phyloP scores from a whole-genome alignment of 2,113 vertebrate species.

The Rattus rattus region DNA sequence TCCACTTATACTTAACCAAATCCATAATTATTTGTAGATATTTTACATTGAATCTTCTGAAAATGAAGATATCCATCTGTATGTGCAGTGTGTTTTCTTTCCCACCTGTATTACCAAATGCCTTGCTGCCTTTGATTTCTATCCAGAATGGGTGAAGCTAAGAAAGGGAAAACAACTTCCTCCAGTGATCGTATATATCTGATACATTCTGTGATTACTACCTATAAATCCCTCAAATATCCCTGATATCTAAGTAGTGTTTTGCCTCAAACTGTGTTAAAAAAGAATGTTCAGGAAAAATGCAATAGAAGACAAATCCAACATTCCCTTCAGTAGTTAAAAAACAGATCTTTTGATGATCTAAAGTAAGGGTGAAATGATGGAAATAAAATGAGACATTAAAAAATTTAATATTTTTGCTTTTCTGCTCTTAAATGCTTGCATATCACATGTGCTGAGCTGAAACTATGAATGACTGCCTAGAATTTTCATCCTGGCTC shows the following conservation, averaged over 20 bases:
- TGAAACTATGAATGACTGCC: background rate
- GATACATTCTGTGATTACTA: background rate
- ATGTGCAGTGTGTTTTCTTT: background rate
- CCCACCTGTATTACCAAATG: background rate
- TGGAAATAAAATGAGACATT: background rate
- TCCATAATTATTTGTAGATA: background rate
- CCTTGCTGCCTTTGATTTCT: background rate
- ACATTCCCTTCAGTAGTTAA: background rate
- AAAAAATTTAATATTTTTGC: background rate
- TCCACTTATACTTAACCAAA: background rate
- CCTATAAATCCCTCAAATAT: background rate
- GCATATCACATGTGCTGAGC: too few relatives aligned
- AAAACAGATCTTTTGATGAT: background rate
- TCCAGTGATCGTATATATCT: background rate
- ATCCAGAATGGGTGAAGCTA: background rate
- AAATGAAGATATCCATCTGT: background rate
- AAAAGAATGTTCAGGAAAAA: background rate
- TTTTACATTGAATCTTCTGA: background rate
- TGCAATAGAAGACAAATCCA: background rate
- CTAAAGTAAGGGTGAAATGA: background rate
- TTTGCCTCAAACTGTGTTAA: background rate
- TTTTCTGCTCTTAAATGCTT: background rate
- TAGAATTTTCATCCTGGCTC: background rate
- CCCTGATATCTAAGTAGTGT: background rate
- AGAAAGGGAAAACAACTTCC: background rate